phyloP scores from a whole-genome alignment of 1,140 invertebrate species.

The Drosophila auraria region DNA sequence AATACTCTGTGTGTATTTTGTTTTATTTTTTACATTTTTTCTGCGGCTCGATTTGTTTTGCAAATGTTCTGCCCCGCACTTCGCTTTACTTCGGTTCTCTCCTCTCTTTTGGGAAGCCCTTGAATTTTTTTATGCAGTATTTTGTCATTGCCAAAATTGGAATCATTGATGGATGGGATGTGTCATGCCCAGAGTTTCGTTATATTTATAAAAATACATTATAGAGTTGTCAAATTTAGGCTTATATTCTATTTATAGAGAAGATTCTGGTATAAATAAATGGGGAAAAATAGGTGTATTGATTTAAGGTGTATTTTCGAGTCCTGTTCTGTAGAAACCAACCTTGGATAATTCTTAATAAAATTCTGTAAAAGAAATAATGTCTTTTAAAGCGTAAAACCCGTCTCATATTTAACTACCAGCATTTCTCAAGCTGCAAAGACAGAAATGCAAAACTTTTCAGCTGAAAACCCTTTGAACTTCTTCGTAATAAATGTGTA shows the following conservation, averaged over 20 bases:
- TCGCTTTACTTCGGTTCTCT: not conserved
- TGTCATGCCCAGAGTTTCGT: slow-evolving; percentile 2
- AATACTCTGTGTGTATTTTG: slow-evolving; percentile 18
- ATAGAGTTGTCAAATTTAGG: not conserved
- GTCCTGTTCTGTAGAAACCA: not conserved
- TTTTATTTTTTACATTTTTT: slow-evolving; percentile 7
- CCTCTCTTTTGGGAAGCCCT: slow-evolving; percentile 8
- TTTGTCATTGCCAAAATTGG: slow-evolving; percentile 16
- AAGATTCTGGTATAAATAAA: not conserved
- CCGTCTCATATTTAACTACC: not conserved
- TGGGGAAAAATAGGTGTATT: no score
- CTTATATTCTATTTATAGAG: no score
- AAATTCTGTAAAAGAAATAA: not conserved
- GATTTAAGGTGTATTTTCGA: no score
- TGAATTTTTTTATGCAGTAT: slow-evolving; percentile 17
- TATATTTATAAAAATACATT: not conserved
- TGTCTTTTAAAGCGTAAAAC: not conserved
- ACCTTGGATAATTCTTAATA: no score
- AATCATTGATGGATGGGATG: slow-evolving; percentile 1
- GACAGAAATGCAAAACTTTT: not conserved
- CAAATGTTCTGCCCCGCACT: slow-evolving; percentile 13
- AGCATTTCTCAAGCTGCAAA: not conserved
- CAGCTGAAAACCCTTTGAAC: not conserved
- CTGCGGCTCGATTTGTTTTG: slow-evolving; percentile 36
- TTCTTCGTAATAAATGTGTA: not conserved